Evolutionary conservation across 1,140 invertebrate genomes (phyloP).

Genomic region (Drosophila nebulosa): DNA sequence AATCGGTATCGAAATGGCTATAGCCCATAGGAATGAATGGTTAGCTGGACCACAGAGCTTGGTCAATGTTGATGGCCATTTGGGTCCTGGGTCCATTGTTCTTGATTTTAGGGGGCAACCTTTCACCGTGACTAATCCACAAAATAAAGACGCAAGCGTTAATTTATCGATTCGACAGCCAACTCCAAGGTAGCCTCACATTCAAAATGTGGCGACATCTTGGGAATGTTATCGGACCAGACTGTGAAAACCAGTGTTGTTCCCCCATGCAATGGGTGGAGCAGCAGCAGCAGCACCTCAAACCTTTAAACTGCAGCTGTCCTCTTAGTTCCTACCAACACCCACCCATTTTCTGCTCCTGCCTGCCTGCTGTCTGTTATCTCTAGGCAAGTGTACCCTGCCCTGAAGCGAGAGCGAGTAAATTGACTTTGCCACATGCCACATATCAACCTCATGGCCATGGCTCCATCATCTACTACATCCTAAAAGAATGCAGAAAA

Average conservation of each 20-base stretch:
- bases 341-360: constrained; percentile 35
- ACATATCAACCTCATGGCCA: not conserved
- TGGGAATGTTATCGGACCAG: constrained; percentile 49
- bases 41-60: not conserved
- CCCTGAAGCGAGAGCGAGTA: not conserved
- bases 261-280: too few relatives aligned
- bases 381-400: constrained; percentile 1
- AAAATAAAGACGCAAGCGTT: constrained; percentile 66
- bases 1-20: not conserved
- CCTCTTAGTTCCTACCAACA: constrained; percentile 14
- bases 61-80: constrained; percentile 30
- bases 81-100: constrained; percentile 37
- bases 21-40: not conserved
- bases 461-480: too few relatives aligned
- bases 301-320: constrained; percentile 22
- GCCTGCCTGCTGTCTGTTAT: constrained; percentile 42
- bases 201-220: constrained; percentile 53
- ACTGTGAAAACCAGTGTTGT: constrained; percentile 52
- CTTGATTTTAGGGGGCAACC: constrained; percentile 26
- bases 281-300: too few relatives aligned
- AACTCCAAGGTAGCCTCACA: constrained; percentile 27
- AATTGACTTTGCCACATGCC: not conserved
- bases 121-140: constrained; percentile 54
- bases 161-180: constrained; percentile 44
- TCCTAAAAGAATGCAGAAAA: too few relatives aligned